Evolutionary conservation across 2,888 invertebrate genomes (phyloP), one percentile per base, ranked within the genome.

Genomic region (Pristionchus fissidentatus): DNA sequence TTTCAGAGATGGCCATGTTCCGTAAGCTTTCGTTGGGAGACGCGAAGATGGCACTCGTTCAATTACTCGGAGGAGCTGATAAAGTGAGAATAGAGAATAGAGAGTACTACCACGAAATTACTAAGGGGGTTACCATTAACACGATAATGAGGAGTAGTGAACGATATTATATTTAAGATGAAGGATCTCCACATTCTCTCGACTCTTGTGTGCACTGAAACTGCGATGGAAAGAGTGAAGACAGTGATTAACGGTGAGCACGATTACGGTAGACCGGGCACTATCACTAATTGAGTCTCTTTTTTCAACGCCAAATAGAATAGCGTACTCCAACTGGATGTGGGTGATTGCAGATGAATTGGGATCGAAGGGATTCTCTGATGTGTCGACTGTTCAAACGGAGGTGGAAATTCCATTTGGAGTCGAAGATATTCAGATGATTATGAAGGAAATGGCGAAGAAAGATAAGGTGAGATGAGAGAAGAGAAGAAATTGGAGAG

Each of bases 21-120:
- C 70, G 52, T n/a, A 83, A 83, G 41, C 70, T 83, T 10, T 38
- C 70, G n/a, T 52, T 83, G 52, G 70, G 70, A n/a, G 83, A 83
- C 10, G 49, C 83, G 5, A 83, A 83, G 52, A 43, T 35, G 13
- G 83, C 83, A n/a, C 35, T 83, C 15, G 38, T n/a, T 29, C 70
- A 83, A 15, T 73, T 83, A 32, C 32, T 83, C n/a, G 83, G 83
- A 49, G 66, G 55, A 49, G 41, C 29, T 5, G 81, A 55, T 13
- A 57, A 79, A 57, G 79, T 79, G 52, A 41, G 70, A 26, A n/a
- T 57, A 7, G 8, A 5, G 8, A n/a, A 57, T 15, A 29, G 29
- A 13, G 29, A 62, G 29, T 46, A 10, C 8, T 7, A 7, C 7
- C 46, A 46, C 46, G 46, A 15, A 7, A 46, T 46, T 46, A 46